Evolutionary conservation across 2,888 invertebrate genomes (phyloP), one percentile per base, ranked within the genome.

Genomic region (Yponomeuta sedellus): DNA sequence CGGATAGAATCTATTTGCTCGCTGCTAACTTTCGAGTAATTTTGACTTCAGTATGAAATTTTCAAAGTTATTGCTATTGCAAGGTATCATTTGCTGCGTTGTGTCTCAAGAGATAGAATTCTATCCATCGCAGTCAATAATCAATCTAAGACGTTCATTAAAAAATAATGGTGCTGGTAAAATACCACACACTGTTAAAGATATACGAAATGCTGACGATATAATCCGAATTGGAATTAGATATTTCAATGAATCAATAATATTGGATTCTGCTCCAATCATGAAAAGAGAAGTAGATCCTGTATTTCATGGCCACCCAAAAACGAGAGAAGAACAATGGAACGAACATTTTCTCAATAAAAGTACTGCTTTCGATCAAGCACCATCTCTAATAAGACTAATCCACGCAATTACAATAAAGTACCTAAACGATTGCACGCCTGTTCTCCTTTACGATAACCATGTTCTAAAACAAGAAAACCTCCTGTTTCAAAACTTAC

Each of bases 401-500:
- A 75, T 95, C 6, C 91, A 92, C 68, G 93, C 92, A 73, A 88
- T 95, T 56, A 92, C 94, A 0, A 64, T 83, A 0, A 89, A 92
- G 10, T 93, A 95, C 80, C 78, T 95, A 34, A 83, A 80, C n/a
- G 93, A 93, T 67, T 95, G 95, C 73, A 92, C 92, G 0, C 93
- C 94, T 1, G 89, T 94, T 2, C 90, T 95, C 68, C 88, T 95
- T n/a, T 95, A 95, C 71, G 95, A 95, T 68, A 85, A 74, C 67
- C 86, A 85, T 75, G 92, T 93, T 0, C 92, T 93, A 76, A 81
- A 86, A 4, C 87, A 88, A 56, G 93, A 94, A 64, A 91, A 86
- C 64, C 82, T 91, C 58, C 74, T 95, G 12, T 77, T 95, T 70
- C 92, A 94, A 78, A 88, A 91, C 68, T 81, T 95, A 0, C 88